These are phyloP conservation scores for Rhinichthys osculus DNA, from an alignment of 2,797 vertebrate species.

Conservation along the genomic window DNA sequence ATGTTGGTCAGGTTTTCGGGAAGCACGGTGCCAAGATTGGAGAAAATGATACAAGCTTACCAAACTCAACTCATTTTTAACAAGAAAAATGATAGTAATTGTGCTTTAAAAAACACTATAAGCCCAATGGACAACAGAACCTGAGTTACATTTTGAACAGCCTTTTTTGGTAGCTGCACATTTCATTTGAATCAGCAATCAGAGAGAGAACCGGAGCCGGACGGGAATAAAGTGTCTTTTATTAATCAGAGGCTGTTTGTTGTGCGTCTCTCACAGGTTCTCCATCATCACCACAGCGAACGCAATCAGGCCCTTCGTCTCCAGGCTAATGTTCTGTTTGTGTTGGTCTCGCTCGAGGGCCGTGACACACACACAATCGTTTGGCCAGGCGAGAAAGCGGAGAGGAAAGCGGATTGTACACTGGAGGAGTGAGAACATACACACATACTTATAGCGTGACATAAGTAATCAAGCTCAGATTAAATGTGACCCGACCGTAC, in stretches of 20 bases:
- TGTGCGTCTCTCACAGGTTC: slow-evolving; percentile 63
- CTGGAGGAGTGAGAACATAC: neutral
- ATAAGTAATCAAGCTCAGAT: slow-evolving; percentile 50
- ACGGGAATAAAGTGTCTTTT: slow-evolving; percentile 50
- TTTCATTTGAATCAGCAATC: neutral
- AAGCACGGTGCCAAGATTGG: neutral
- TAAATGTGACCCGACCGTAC: slow-evolving; percentile 38
- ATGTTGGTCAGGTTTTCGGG: neutral
- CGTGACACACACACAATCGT: neutral
- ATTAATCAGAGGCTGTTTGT: slow-evolving; percentile 70
- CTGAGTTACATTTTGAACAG: slow-evolving; percentile 29
- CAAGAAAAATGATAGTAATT: neutral
- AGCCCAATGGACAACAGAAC: neutral
- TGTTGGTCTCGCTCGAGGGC: slow-evolving; percentile 51
- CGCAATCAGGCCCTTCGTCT: slow-evolving; percentile 62
- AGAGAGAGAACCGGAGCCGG: slow-evolving; percentile 1
- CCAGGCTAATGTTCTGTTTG: slow-evolving; percentile 64
- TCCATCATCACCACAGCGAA: slow-evolving; percentile 69
- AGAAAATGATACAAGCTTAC: neutral
- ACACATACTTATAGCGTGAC: slow-evolving; percentile 26
- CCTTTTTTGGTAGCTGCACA: slow-evolving; percentile 19
- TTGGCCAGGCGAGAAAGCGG: slow-evolving; percentile 40
- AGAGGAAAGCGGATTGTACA: slow-evolving; percentile 33
- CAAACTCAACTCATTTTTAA: neutral
- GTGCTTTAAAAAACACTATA: slow-evolving; percentile 26